Conservation (phyloP, 1,140 invertebrate species). For the Leptinotarsa undecemlineata region DNA sequence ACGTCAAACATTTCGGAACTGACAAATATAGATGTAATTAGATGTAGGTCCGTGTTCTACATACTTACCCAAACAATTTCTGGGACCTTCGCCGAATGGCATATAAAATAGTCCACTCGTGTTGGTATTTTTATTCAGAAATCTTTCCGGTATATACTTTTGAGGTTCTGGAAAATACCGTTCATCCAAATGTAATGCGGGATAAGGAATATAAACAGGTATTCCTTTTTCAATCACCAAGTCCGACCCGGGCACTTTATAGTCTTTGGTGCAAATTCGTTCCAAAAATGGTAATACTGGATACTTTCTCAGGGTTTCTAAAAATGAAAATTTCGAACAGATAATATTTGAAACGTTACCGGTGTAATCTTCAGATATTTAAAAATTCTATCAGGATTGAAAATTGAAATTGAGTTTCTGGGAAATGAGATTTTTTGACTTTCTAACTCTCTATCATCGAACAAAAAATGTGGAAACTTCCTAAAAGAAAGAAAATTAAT, state of each 20-base stretch:
- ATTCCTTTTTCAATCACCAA: slow-evolving; percentile 53
- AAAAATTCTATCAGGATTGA: background rate
- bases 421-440: no score
- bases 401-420: no score
- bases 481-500: no score
- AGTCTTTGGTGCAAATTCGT: slow-evolving; percentile 47
- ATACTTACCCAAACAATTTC: slow-evolving; percentile 60
- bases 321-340: background rate
- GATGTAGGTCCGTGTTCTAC: slow-evolving; percentile 25
- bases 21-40: no score
- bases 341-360: no score
- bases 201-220: slow-evolving; percentile 51
- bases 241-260: slow-evolving; percentile 48
- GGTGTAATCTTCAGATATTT: no score
- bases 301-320: slow-evolving; percentile 59
- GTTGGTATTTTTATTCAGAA: slow-evolving; percentile 52
- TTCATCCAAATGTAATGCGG: slow-evolving; percentile 55
- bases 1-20: no score
- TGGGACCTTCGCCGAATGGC: slow-evolving; percentile 64
- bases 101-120: slow-evolving; percentile 58
- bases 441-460: no score
- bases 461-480: no score
- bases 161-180: slow-evolving; percentile 62
- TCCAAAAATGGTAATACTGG: slow-evolving; percentile 51
- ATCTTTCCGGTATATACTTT: slow-evolving; percentile 62